Evolutionary conservation across 2,113 vertebrate genomes (phyloP), one percentile per base, ranked within the genome.

Genomic region (Vidua macroura): DNA sequence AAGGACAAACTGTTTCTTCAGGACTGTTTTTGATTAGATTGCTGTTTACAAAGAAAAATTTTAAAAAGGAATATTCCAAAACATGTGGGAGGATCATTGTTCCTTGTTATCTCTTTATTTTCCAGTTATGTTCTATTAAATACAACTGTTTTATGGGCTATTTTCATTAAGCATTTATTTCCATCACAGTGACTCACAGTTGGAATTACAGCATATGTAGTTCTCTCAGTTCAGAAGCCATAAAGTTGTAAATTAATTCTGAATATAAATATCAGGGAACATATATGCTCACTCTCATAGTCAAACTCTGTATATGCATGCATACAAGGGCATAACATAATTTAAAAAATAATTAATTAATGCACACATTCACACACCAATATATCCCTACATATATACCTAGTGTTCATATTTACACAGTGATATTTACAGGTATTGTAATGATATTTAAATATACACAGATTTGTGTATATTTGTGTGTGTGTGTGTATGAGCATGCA

Each of bases 1-100:
- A 92, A 85, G 70, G 27, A 74, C 48, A 92, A 91, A 33, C 86
- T 80, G 76, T 89, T 86, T 96, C 87, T 66, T 95, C 55, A 63
- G 46, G 21, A 62, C 43, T 92, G 43, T 84, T 56, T 88, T 92
- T 64, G 77, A 67, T 91, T 96, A 87, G 30, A 75, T 86, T 67
- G 23, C n/a, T 93, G 79, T 83, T 96, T 97, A 88, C 46, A 67
- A 76, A 78, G 12, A 55, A 41, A 13, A 39, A 23, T 53, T 46
- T 59, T 15, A 3, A n/a, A 74, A 74, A 77, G 7, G 3, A 83
- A 60, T 96, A 83, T 88, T 86, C 31, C 15, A 66, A 83, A 83
- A 78, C 15, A n/a, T 22, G n/a, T 58, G 16, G 52, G 15, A 68
- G 10, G 22, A 81, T 70, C 22, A 41, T 81, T 83, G 31, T 43